Conservation (phyloP, 1,140 invertebrate species). For the Bombus superbus region DNA sequence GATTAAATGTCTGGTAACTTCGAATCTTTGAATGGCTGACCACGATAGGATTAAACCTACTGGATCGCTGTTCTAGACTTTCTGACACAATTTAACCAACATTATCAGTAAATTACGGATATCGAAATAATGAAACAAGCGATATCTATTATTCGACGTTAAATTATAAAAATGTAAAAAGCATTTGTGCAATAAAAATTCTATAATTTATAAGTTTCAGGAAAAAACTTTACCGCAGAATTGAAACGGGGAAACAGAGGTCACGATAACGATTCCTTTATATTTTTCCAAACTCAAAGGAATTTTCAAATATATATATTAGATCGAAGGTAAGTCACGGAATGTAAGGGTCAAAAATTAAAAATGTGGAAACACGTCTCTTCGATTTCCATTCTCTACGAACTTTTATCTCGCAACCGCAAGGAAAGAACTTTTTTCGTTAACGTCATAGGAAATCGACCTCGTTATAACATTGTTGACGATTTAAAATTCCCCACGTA, state of each 20-base stretch:
- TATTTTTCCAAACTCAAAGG: not conserved
- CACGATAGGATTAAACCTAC: not conserved
- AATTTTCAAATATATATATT: not conserved
- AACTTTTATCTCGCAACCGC: not conserved
- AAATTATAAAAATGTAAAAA: not conserved
- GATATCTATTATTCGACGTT: not conserved
- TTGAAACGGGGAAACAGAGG: no score
- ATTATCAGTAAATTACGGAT: not conserved
- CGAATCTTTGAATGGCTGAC: not conserved
- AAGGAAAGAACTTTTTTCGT: not conserved
- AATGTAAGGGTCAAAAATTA: not conserved
- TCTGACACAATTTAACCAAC: no score
- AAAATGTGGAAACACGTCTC: not conserved
- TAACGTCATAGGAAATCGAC: no score
- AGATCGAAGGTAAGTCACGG: not conserved
- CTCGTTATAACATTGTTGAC: slow-evolving; percentile 25
- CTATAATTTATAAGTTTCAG: no score
- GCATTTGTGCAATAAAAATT: no score
- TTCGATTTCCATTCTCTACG: not conserved
- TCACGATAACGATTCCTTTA: no score
- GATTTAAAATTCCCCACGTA: slow-evolving; percentile 46
- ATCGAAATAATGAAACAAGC: not conserved
- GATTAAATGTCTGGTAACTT: not conserved
- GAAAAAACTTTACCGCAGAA: no score
- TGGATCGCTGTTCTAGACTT: not conserved